These are phyloP conservation scores for Trachelus tabidus DNA, from an alignment of 2,888 invertebrate genomes.

Conservation along the genomic window DNA sequence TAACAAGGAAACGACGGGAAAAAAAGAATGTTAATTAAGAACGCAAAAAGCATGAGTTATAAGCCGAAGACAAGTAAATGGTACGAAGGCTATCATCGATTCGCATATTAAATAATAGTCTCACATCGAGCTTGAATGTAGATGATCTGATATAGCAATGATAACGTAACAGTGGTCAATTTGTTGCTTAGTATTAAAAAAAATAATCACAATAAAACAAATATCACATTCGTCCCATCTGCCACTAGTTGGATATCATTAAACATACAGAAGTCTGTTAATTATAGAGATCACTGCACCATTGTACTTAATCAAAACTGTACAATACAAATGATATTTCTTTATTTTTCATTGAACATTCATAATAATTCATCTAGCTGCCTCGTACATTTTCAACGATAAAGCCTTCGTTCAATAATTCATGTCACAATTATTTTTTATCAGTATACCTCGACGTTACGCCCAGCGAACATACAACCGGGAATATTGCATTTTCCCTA, in stretches of 20 bases:
- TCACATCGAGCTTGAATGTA: not conserved
- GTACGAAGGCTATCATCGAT: not conserved
- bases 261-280: not conserved
- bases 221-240: not conserved
- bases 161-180: not conserved
- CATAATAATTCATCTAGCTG: not conserved
- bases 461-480: not conserved
- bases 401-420: not conserved
- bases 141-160: not conserved
- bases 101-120: not conserved
- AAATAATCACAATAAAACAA: not conserved
- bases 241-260: not conserved
- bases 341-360: not conserved
- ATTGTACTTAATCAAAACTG: not conserved
- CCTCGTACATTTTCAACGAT: not conserved
- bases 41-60: not conserved
- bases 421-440: not conserved
- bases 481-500: not conserved
- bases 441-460: not conserved
- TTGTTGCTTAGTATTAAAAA: not conserved
- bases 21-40: not conserved
- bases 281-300: not conserved
- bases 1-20: not conserved
- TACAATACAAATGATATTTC: not conserved
- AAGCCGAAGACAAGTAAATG: not conserved